Evolutionary conservation across 2,888 invertebrate species (phyloP).

Genomic region (Leptopilina syphax): DNA sequence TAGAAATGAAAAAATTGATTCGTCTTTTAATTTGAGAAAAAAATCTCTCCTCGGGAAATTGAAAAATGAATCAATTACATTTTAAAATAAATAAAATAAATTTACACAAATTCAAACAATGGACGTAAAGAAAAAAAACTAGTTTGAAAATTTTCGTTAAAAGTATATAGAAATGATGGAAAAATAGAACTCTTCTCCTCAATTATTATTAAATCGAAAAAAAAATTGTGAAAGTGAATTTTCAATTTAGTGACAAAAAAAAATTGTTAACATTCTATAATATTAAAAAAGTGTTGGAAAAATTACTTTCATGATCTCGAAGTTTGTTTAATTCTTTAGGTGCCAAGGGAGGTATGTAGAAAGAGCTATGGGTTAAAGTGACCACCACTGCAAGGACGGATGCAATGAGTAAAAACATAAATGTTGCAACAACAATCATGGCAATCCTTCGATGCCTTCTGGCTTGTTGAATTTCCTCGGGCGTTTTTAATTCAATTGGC

Average conservation of each 20-base stretch:
- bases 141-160: no score
- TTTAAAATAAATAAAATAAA: no score
- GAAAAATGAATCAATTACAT: no score
- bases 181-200: no score
- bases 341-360: constrained; percentile 81
- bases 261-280: not conserved
- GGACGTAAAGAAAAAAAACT: no score
- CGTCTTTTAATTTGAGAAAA: no score
- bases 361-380: constrained; percentile 86
- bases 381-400: constrained; percentile 88
- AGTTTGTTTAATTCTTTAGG: constrained; percentile 74
- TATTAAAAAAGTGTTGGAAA: constrained; percentile 13
- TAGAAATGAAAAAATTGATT: no score
- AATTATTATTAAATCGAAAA: no score
- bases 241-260: not conserved
- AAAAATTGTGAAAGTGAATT: no score
- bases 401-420: constrained; percentile 85
- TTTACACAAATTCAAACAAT: no score
- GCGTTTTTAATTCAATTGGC: constrained; percentile 46
- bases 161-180: no score
- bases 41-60: no score
- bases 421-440: constrained; percentile 84
- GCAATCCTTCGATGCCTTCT: constrained; percentile 84
- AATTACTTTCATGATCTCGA: constrained; percentile 67
- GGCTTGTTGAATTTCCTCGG: constrained; percentile 81